Conservation (phyloP, 23 tunicate species). For the Phallusia fumigata region DNA sequence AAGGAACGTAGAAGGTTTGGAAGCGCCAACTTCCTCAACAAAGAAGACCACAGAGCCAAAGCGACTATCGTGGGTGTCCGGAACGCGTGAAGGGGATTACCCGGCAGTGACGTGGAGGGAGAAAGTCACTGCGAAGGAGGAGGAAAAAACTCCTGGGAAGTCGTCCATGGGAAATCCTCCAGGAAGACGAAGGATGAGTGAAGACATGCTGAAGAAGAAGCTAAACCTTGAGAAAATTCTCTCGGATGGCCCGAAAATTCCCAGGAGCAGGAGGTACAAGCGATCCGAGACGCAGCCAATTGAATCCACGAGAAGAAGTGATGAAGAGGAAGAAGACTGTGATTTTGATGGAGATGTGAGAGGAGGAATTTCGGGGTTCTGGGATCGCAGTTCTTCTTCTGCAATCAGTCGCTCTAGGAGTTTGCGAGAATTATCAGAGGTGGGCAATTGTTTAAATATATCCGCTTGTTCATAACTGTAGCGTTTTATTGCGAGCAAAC, state of each 20-base stretch:
- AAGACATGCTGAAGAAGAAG: constrained; percentile 58
- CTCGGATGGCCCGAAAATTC: constrained; percentile 30
- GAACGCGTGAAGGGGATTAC: neutral
- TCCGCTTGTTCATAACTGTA: too few relatives aligned
- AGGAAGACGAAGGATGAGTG: constrained; percentile 40
- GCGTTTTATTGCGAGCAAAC: too few relatives aligned
- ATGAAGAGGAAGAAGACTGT: constrained; percentile 15
- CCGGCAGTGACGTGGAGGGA: neutral
- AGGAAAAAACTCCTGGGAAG: neutral
- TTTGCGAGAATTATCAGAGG: neutral
- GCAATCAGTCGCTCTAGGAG: neutral
- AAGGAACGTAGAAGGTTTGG: neutral
- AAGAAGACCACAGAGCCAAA: neutral
- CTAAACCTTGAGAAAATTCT: constrained; percentile 53
- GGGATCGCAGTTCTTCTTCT: neutral
- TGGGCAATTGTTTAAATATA: neutral
- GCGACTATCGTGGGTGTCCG: constrained; percentile 13
- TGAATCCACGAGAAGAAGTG: constrained; percentile 34
- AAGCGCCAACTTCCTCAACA: too few relatives aligned
- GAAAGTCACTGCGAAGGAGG: constrained; percentile 1
- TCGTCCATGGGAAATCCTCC: neutral
- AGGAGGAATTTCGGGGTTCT: neutral
- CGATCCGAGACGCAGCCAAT: constrained; percentile 50
- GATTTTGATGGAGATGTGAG: neutral
- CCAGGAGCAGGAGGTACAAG: constrained; percentile 31